Conservation (phyloP, 2,888 invertebrate species). For the Diaprepes abbreviatus region DNA sequence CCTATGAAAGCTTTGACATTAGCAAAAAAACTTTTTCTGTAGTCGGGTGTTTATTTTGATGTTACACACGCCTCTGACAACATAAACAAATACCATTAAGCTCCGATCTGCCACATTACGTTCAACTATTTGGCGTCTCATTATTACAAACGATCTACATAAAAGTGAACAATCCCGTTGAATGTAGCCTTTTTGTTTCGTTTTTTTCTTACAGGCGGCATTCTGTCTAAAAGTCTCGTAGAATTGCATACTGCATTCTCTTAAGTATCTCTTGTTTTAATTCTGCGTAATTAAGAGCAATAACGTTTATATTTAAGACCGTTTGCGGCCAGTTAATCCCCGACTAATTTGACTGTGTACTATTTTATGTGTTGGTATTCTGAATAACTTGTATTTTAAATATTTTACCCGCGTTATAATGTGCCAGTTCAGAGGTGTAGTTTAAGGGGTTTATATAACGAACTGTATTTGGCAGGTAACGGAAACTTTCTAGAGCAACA, state of each 20-base stretch:
- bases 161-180: conserved; percentile 42
- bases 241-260: conserved; percentile 42
- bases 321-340: conserved; percentile 55
- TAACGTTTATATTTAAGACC: conserved; percentile 62
- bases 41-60: not conserved
- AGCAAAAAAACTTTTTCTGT: too few relatives aligned
- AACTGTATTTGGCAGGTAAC: too few relatives aligned
- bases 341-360: conserved; percentile 54
- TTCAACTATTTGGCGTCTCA: conserved; percentile 34
- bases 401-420: not conserved
- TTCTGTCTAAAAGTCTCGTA: conserved; percentile 34
- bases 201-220: conserved; percentile 34
- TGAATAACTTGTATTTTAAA: conserved; percentile 9
- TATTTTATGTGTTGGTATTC: conserved; percentile 44
- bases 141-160: conserved; percentile 39
- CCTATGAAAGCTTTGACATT: too few relatives aligned
- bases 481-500: too few relatives aligned
- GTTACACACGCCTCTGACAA: conserved; percentile 7
- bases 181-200: conserved; percentile 9
- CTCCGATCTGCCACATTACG: conserved; percentile 25
- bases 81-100: conserved; percentile 14
- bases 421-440: not conserved
- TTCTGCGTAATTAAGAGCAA: conserved; percentile 63
- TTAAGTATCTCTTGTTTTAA: conserved; percentile 47
- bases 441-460: too few relatives aligned